These are phyloP conservation scores for Pecten maximus DNA, from an alignment of 2,888 invertebrate species.

Conservation along the genomic window DNA sequence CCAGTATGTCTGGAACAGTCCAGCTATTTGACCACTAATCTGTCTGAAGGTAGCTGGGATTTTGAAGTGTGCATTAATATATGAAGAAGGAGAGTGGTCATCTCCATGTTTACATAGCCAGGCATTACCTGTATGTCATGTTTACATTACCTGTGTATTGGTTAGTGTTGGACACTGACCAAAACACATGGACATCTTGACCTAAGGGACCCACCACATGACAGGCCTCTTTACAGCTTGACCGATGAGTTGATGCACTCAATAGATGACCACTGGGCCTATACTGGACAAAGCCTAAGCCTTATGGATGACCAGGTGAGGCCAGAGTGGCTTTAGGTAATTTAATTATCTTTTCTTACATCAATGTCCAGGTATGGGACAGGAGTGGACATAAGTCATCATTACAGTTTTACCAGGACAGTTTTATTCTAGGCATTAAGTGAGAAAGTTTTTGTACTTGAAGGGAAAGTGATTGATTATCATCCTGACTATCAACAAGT, in stretches of 20 bases:
- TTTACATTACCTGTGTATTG: conserved; percentile 30
- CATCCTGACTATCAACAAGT: background rate
- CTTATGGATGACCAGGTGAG: background rate
- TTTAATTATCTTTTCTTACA: conserved; percentile 30
- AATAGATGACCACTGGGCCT: background rate
- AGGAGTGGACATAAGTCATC: background rate
- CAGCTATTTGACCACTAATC: background rate
- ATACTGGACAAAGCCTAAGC: background rate
- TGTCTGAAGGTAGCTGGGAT: background rate
- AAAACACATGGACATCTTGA: background rate
- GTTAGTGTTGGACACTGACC: background rate
- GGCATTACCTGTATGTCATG: background rate
- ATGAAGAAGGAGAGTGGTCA: background rate
- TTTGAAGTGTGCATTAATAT: background rate
- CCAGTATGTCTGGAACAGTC: background rate
- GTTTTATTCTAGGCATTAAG: background rate
- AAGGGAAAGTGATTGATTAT: background rate
- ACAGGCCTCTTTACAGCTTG: conserved; percentile 20
- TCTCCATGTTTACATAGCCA: background rate
- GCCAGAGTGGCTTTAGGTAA: background rate
- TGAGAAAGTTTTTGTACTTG: background rate
- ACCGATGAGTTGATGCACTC: conserved; percentile 9
- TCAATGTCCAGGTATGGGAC: background rate
- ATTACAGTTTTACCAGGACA: background rate
- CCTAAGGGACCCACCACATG: background rate